Evolutionary conservation across 2,113 vertebrate genomes (phyloP), one percentile per base, ranked within the genome.

Genomic region (Ptychochromis oligacanthus): DNA sequence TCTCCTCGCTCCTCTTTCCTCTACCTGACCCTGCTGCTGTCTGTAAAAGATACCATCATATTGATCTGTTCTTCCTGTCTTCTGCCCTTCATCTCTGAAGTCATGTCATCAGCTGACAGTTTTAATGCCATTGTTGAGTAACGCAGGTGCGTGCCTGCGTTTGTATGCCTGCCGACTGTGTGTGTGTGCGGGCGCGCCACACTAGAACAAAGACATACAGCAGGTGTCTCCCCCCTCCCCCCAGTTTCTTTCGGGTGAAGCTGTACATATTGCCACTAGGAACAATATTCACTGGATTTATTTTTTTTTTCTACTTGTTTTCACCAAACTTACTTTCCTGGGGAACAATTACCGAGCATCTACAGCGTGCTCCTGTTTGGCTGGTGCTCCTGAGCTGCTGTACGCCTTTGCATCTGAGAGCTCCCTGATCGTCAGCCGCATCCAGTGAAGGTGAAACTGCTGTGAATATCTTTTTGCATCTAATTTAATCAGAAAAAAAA

Each of bases 331-430:
- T 31, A 14, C 65, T 49, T 49, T 70, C 65, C 43, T 31, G 43
- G 65, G 40, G 17, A 70, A 70, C 24, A 52, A 70, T 70, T 70
- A 20, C 67, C n/a, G 11, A 72, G 18, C 46, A 54, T 34, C 43
- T 28, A 20, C 43, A 28, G 15, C 4, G 6, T 20, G 40, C 64
- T 1, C 40, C 43, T 1, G 1, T 49, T 28, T 49, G 43, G 24
- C 24, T 49, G 10, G 10, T 4, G 64, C 9, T 40, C 65, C 43
- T 9, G 6, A 20, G 40, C 65, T 49, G 0, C 0, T 28, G 18
- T 0, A 52, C 24, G 8, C 24, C 11, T 22, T 22, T 34, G 43
- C 7, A 4, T 10, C 43, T 70, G 15, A 43, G 24, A 49, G 20
- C 43, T 70, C 43, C 3, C 2, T 4, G 10, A 17, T 4, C 5